Evolutionary conservation across 2,888 invertebrate genomes (phyloP), one percentile per base, ranked within the genome.

Genomic region (Pollenia griseotomentosa): DNA sequence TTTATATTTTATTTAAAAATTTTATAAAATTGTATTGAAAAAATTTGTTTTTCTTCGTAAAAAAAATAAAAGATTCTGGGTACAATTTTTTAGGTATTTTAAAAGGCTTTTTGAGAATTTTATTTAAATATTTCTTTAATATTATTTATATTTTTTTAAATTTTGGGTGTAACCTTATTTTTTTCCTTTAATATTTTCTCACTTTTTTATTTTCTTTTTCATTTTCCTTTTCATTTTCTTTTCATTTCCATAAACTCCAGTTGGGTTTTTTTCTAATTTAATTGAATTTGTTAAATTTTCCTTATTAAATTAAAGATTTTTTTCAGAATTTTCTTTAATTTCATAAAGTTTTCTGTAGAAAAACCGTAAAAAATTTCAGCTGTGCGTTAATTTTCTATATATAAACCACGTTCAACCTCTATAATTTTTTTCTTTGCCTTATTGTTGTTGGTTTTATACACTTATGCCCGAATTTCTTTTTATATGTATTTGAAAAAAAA

Each of bases 301-400:
- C 23, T 42, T n/a, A 55, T 70, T 53, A 46, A 53, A 33, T 63
- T 12, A 6, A 71, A 23, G 10, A 71, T 51, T 59, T 71, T 33
- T 12, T 23, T 19, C 7, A 8, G 19, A 71, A 71, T 57, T 80
- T 80, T 48, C 53, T n/a, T n/a, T 48, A 16, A 89, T 89, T 90
- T 90, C 80, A 81, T 63, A 42, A 48, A 55, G 63, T 85, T 88
- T 87, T 89, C 66, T 40, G 44, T 8, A 61, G 68, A 74, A 79
- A 85, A 85, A 66, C 51, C 66, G 51, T 75, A 53, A 77, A 79
- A 88, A 86, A 61, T 81, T 88, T 91, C 90, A 91, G 90, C 91
- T 91, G 92, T 91, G 91, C 92, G 92, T 91, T 77, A 90, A 90
- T 91, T 91, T 91, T 92, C 92, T 92, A 92, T 92, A 92, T 92